Conservation (phyloP, 2,113 vertebrate species). For the Sphaerodactylus townsendi region DNA sequence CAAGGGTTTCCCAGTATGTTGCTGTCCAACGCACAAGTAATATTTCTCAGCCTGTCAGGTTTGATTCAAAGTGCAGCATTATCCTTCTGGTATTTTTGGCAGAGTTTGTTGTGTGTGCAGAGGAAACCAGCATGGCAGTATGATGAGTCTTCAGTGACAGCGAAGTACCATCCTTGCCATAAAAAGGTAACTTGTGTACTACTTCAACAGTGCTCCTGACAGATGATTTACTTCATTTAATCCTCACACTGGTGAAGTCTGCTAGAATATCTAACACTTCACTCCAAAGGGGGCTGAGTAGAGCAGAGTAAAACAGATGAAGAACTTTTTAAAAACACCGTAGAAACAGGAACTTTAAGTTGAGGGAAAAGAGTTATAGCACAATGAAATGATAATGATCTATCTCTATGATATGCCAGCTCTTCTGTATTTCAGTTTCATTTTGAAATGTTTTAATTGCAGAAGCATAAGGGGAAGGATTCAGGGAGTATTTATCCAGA, state of each 20-base stretch:
- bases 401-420: no score
- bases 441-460: no score
- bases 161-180: not conserved
- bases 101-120: not conserved
- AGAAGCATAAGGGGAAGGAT: no score
- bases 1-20: not conserved
- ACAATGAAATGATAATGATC: no score
- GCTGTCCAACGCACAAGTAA: not conserved
- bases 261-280: not conserved
- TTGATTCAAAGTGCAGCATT: conserved; percentile 13
- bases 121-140: conserved; percentile 11
- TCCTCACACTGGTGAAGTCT: not conserved
- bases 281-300: no score
- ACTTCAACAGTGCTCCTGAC: not conserved
- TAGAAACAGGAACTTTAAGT: no score
- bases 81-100: conserved; percentile 2
- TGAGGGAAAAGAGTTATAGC: no score
- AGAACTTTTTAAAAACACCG: no score
- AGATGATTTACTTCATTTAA: conserved; percentile 2
- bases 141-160: not conserved
- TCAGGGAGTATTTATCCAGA: no score
- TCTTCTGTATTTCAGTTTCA: no score
- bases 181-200: not conserved
- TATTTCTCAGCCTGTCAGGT: not conserved
- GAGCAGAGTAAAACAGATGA: no score